Base-by-base conservation (phyloP, 2,888 invertebrate genomes). In the Zygaena filipendulae region DNA sequence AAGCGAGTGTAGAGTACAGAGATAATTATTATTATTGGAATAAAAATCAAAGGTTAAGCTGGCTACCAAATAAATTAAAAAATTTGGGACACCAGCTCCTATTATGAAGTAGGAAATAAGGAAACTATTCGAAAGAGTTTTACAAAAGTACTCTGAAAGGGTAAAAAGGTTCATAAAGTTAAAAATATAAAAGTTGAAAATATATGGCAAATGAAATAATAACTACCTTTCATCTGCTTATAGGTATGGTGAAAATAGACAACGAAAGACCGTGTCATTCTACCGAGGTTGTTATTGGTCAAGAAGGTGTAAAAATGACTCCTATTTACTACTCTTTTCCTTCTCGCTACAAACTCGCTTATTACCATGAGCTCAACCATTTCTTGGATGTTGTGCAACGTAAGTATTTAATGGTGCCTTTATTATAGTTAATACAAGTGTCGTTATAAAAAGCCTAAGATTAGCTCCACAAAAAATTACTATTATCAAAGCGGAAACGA, bases 291-390 rank as follows among this genome's bases (percentile, higher is more conserved):
- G 53, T 69, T 23, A 42, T 63, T 2, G 77, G 66, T 1, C 57
- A 71, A 1, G 52, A 66, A 8, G 80, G 81, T 3, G 31, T 64
- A n/a, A 64, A 48, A 21, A 44, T 45, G 5, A 61, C 80, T 1
- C 85, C 85, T 1, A 85, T 85, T 39, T 83, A 59, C 62, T 84
- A 82, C 52, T 85, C 85, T 1, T 87, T 86, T 50, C 66, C 85
- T 0, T 85, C 84, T 1, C 74, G 86, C 13, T 86, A 71, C 48
- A 60, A 49, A 37, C 57, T 66, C 19, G 83, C 74, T 1, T 87
- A 87, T 50, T 47, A 54, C 22, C 39, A 45, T 1, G 86, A 86
- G 46, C 55, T 86, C 42, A 81, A 85, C n/a, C 84, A 85, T 46
- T 87, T 86, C 49, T 44, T 86, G 25, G 80, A 84, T 36, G 64